Evolutionary conservation across 2,888 invertebrate species (phyloP).

Genomic region (Lasiommata megera): DNA sequence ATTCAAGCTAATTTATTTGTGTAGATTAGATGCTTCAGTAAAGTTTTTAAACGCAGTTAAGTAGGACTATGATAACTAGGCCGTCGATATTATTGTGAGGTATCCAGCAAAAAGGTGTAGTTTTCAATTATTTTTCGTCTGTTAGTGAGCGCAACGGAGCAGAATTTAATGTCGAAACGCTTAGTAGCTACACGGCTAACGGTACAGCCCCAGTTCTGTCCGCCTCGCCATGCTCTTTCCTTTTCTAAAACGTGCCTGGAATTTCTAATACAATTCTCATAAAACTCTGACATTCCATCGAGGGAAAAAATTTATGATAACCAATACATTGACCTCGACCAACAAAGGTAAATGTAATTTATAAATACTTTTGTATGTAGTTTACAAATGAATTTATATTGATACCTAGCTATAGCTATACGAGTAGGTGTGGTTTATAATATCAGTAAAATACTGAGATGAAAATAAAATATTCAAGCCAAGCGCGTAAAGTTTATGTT

Average conservation of each 20-base stretch:
- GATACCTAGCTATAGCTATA: not conserved
- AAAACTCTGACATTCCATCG: not conserved
- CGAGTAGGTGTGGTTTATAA: not conserved
- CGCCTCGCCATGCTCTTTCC: constrained; percentile 22
- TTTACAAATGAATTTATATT: too few relatives aligned
- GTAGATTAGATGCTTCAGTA: too few relatives aligned
- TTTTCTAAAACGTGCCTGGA: constrained; percentile 30
- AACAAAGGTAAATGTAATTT: too few relatives aligned
- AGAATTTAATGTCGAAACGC: constrained; percentile 20
- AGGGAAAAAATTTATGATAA: not conserved
- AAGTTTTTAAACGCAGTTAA: too few relatives aligned
- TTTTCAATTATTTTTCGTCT: constrained; percentile 9
- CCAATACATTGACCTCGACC: not conserved
- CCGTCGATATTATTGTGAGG: too few relatives aligned
- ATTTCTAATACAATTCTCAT: constrained; percentile 17
- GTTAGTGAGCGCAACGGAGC: constrained; percentile 12
- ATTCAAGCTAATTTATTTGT: too few relatives aligned
- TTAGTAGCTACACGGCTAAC: constrained; percentile 24
- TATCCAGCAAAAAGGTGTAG: not conserved
- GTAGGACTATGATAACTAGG: too few relatives aligned
- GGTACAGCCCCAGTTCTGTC: constrained; percentile 22
- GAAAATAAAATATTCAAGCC: not conserved
- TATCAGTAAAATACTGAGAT: not conserved
- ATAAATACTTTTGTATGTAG: too few relatives aligned
- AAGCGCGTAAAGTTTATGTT: constrained; percentile 4